Evolutionary conservation across 2,113 vertebrate genomes (phyloP).

Genomic region (Lutjanus erythropterus): DNA sequence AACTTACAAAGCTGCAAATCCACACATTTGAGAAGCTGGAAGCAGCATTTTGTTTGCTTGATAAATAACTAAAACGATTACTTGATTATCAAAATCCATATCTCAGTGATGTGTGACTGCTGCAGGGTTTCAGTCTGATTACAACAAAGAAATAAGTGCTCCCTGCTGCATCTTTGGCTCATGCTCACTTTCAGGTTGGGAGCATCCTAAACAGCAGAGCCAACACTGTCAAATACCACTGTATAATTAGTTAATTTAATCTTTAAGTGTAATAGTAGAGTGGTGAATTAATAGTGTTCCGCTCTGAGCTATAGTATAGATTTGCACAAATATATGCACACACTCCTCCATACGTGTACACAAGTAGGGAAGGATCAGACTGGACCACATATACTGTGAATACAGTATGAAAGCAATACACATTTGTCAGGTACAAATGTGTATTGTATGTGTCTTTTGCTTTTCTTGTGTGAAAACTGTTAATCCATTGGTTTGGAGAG

Average conservation of each 20-base stretch:
- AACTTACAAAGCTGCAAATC: too few species aligned
- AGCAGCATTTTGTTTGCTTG: too few species aligned
- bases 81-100: too few species aligned
- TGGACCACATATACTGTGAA: not conserved
- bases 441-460: too few species aligned
- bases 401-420: not conserved
- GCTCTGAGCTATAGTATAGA: not conserved
- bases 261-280: not conserved
- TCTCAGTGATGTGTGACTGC: not conserved
- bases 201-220: not conserved
- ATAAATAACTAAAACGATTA: too few species aligned
- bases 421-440: too few species aligned
- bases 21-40: not conserved
- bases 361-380: not conserved
- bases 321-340: not conserved
- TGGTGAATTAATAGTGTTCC: not conserved
- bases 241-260: not conserved
- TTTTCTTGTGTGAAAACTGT: too few species aligned
- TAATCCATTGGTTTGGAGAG: too few species aligned
- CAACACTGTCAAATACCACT: not conserved
- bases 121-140: conserved; percentile 15
- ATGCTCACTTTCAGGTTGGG: not conserved
- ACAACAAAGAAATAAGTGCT: not conserved
- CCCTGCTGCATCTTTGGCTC: conserved; percentile 5
- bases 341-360: not conserved